These are phyloP conservation scores for Atherinomorus stipes DNA, from an alignment of 2,113 vertebrate species.

Conservation along the genomic window DNA sequence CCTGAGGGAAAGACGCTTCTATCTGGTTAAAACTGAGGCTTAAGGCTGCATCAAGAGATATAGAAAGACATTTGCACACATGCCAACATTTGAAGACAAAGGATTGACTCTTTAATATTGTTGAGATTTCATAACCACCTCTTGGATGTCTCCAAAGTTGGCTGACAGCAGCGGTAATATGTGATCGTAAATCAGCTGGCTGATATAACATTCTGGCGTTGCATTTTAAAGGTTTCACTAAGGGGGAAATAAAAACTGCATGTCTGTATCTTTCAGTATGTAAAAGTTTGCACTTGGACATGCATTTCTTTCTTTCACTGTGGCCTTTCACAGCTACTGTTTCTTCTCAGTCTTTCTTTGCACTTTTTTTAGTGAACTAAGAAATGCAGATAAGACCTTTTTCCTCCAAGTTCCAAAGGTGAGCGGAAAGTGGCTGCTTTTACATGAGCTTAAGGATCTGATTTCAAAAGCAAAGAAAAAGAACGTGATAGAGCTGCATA, in stretches of 20 bases:
- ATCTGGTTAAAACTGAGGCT: conserved; percentile 5
- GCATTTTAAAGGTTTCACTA: conserved; percentile 29
- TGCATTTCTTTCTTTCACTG: background rate
- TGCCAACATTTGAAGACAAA: conserved; percentile 44
- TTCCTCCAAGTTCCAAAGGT: background rate
- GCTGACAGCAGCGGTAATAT: conserved; percentile 24
- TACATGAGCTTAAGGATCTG: conserved; percentile 5
- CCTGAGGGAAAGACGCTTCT: conserved; percentile 7
- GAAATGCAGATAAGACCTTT: background rate
- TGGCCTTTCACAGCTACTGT: background rate
- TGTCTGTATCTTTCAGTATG: conserved; percentile 11
- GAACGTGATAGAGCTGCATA: conserved; percentile 5
- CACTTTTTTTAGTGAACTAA: background rate
- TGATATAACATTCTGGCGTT: conserved; percentile 32
- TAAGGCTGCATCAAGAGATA: background rate
- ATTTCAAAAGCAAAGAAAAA: conserved; percentile 27
- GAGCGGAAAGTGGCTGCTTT: background rate
- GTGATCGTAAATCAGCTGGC: conserved; percentile 47
- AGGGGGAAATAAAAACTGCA: conserved; percentile 9
- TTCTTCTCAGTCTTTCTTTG: background rate
- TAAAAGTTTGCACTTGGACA: conserved; percentile 7
- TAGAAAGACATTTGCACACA: background rate
- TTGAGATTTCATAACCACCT: conserved; percentile 47
- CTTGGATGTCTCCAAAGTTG: conserved; percentile 18
- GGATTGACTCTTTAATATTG: conserved; percentile 54